A percentile compares a stretch with the other conserved stretches of the same genome.
These are phyloP conservation scores for Lysandra coridon DNA, from an alignment of 2,888 invertebrate species.

Conservation along the genomic window DNA sequence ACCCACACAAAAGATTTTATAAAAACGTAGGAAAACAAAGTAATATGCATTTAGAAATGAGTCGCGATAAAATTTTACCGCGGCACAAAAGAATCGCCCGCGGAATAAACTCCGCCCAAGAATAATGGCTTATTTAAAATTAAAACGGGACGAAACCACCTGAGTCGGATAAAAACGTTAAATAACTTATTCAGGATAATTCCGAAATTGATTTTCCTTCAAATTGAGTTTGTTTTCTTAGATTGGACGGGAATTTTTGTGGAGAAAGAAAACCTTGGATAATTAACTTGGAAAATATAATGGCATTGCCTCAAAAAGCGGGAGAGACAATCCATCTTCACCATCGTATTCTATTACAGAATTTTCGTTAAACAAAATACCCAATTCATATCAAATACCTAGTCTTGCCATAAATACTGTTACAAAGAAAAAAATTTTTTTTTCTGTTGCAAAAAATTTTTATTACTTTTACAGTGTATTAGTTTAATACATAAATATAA, in stretches of 20 bases:
- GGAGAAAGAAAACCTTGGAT: neutral
- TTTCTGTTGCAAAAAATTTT: no score
- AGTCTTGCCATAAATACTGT: no score
- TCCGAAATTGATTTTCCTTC: slow-evolving; percentile 3
- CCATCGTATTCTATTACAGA: neutral
- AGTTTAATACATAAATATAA: no score
- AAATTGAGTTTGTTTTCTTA: slow-evolving; percentile 15
- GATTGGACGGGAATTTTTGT: neutral
- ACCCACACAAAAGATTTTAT: slow-evolving; percentile 22
- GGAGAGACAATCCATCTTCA: no score
- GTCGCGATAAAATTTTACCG: slow-evolving; percentile 24
- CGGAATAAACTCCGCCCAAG: slow-evolving; percentile 38
- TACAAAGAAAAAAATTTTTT: no score
- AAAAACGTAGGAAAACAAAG: slow-evolving; percentile 23
- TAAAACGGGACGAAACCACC: slow-evolving; percentile 58
- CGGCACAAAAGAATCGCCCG: slow-evolving; percentile 42
- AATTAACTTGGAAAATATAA: neutral
- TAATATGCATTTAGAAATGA: slow-evolving; percentile 28
- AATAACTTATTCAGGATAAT: slow-evolving; percentile 25
- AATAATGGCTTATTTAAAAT: slow-evolving; percentile 76
- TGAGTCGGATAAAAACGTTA: slow-evolving; percentile 47
- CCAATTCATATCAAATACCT: no score
- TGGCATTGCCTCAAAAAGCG: neutral
- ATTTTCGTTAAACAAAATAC: no score
- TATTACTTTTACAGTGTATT: no score